Base-by-base conservation (phyloP, 1,140 invertebrate genomes). In the Leptinotarsa texana region DNA sequence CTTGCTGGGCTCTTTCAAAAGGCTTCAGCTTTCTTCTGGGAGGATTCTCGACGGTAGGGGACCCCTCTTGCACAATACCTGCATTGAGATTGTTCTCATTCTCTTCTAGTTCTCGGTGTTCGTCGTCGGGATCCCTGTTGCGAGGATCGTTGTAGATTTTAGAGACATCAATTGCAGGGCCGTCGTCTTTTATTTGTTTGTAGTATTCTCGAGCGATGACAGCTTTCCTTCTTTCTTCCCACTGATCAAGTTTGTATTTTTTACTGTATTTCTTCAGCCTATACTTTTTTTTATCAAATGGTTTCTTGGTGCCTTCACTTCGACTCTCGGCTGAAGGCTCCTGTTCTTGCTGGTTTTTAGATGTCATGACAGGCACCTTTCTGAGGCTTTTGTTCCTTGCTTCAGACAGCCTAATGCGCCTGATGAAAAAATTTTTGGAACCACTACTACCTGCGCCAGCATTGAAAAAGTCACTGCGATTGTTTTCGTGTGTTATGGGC, bases 211-310 rank as follows among this genome's bases (percentile, higher is more conserved):
- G 83, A 13, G 90, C 61, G 22, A 91, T 78, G 61, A 82, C 83
- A 74, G 89, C 89, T 77, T 90, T 91, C 17, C 89, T 86, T 74
- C 86, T 86, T 68, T 90, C 88, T 75, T 92, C 88, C 90, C 90
- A 92, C 83, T 91, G 87, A 66, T 90, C 85, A 48, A 92, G 84
- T 85, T 91, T 91, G 72, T 89, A 90, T 78, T 91, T 91, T 51
- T 91, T 90, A 77, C 90, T 92, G 75, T 92, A 92, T 78, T 91
- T 91, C 74, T 91, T 87, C 42, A 90, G 74, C 27, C 91, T 86
- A 74, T 91, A 92, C 17, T 87, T 85, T 70, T 90, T 91, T 81
- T 92, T 92, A 76, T 91, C 87, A 82, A 92, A 92, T 4, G 86
- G 85, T 82, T 87, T 89, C 75, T 84, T 87, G 3, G 47, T 70